phyloP scores from a whole-genome alignment of 2,888 invertebrate species.

The Coleophora deauratella region DNA sequence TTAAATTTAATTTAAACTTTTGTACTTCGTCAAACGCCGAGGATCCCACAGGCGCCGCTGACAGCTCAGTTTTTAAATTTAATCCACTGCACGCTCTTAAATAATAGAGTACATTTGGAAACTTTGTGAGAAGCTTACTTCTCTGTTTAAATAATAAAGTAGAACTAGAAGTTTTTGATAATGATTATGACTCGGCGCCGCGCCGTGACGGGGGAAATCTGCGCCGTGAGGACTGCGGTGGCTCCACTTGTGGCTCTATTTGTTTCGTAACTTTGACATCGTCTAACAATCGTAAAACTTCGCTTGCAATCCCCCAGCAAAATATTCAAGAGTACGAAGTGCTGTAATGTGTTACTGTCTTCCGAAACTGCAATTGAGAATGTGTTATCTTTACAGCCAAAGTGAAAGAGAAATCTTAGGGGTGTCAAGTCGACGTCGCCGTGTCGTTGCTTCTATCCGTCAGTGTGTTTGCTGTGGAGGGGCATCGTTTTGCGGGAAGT shows the following conservation, averaged over 20 bases:
- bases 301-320: not conserved
- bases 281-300: conserved; percentile 26
- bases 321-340: too few species aligned
- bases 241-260: conserved; percentile 20
- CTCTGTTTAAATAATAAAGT: conserved; percentile 24
- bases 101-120: conserved; percentile 29
- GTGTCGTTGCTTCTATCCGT: conserved; percentile 32
- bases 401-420: conserved; percentile 37
- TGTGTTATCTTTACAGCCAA: conserved; percentile 15
- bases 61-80: conserved; percentile 44
- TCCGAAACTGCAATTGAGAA: conserved; percentile 9
- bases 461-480: conserved; percentile 30
- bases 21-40: conserved; percentile 43
- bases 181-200: conserved; percentile 35
- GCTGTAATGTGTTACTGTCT: too few species aligned
- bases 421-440: conserved; percentile 25
- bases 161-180: conserved; percentile 36
- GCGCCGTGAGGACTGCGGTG: conserved; percentile 15
- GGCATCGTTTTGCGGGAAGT: conserved; percentile 5
- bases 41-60: conserved; percentile 21
- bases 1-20: conserved; percentile 61
- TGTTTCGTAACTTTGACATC: conserved; percentile 21
- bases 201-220: conserved; percentile 58
- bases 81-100: conserved; percentile 40
- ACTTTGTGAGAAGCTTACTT: conserved; percentile 23